phyloP scores from a whole-genome alignment of 2,797 vertebrate genomes.

The Linurgus olivaceus region DNA sequence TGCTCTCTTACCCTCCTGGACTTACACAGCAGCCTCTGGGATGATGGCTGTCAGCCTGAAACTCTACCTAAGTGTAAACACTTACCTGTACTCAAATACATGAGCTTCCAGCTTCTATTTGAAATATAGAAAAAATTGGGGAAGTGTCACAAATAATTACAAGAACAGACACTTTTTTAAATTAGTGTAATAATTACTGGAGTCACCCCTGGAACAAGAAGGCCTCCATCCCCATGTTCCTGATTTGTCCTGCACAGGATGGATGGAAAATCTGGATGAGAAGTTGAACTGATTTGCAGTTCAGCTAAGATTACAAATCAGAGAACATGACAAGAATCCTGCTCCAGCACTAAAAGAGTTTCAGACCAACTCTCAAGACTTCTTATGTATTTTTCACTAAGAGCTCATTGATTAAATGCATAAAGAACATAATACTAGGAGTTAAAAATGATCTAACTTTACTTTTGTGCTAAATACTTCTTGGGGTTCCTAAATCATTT shows the following conservation, averaged over 20 bases:
- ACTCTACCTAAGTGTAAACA: not conserved
- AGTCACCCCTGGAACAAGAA: not conserved
- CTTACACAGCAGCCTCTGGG: not conserved
- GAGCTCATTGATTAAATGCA: not conserved
- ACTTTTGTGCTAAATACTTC: not conserved
- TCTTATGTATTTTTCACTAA: not conserved
- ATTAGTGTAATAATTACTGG: not conserved
- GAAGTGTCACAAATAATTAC: not conserved
- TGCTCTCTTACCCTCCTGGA: not conserved
- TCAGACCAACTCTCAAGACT: not conserved
- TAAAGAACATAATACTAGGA: not conserved
- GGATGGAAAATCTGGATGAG: not conserved
- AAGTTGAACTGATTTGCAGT: not conserved
- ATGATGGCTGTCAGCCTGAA: not conserved
- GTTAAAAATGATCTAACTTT: not conserved
- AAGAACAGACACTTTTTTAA: not conserved
- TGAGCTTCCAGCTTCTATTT: not conserved
- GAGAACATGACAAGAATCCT: not conserved
- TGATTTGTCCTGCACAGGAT: not conserved
- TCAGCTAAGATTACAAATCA: not conserved
- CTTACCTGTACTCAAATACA: not conserved
- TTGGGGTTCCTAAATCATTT: not conserved
- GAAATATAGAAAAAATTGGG: not conserved
- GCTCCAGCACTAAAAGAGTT: not conserved
- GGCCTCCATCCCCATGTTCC: not conserved